phyloP scores from a whole-genome alignment of 35 echinoderm and acorn worm species.

The Ophioderma brevispina region DNA sequence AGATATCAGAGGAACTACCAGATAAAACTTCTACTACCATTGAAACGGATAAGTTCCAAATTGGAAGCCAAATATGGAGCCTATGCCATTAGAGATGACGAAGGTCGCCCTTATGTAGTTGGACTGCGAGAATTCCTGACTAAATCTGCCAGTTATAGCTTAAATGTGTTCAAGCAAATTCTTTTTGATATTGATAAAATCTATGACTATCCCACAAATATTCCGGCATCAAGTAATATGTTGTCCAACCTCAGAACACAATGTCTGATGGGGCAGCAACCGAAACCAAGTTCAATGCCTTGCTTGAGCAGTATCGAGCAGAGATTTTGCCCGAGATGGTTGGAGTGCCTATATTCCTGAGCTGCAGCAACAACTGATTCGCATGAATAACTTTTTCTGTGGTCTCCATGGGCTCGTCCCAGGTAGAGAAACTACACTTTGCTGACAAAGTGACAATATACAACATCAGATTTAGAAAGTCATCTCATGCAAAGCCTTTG shows the following conservation, averaged over 20 bases:
- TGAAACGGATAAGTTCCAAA: slow-evolving; percentile 51
- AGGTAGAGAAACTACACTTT: slow-evolving; percentile 26
- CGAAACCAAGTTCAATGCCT: too few species aligned
- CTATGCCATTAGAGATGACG: slow-evolving; percentile 25
- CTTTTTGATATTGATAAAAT: too few species aligned
- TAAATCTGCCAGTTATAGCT: too few species aligned
- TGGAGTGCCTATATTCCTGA: background rate
- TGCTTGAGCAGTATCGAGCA: too few species aligned
- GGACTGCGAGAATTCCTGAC: too few species aligned
- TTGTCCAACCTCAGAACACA: too few species aligned
- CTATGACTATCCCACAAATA: slow-evolving; percentile 18
- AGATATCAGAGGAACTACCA: slow-evolving; percentile 28
- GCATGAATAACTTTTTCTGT: slow-evolving; percentile 66
- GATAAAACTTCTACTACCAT: slow-evolving; percentile 5
- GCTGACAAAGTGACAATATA: slow-evolving; percentile 33
- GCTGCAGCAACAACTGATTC: background rate
- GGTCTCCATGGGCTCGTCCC: slow-evolving; percentile 44
- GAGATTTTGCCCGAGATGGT: too few species aligned
- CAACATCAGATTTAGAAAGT: slow-evolving; percentile 1
- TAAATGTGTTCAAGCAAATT: too few species aligned
- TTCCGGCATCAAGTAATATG: slow-evolving; percentile 11
- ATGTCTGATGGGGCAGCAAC: too few species aligned
- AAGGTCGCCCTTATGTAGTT: slow-evolving; percentile 13
- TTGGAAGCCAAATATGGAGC: slow-evolving; percentile 52
- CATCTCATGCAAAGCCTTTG: slow-evolving; percentile 40